A percentile compares a stretch with the other conserved stretches of the same genome.
These are phyloP conservation scores for Limanda limanda DNA, from an alignment of 2,113 vertebrate species.

Conservation along the genomic window DNA sequence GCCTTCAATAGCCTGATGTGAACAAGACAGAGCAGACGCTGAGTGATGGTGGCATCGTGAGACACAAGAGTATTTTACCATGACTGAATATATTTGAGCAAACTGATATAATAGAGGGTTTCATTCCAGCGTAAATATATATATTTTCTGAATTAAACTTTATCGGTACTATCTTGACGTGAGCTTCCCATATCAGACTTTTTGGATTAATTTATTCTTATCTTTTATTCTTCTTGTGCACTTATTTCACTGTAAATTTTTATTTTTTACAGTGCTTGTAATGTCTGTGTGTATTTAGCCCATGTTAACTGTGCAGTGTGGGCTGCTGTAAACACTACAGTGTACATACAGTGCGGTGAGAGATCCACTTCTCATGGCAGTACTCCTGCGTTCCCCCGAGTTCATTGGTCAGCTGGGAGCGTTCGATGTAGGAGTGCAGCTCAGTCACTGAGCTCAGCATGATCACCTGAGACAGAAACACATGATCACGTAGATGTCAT, in stretches of 20 bases:
- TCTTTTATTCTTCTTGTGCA: not conserved
- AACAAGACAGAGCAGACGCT: slow-evolving; percentile 4
- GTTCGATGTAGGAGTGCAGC: slow-evolving; percentile 94
- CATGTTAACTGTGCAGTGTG: not conserved
- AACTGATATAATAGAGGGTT: not conserved
- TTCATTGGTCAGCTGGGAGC: slow-evolving; percentile 93
- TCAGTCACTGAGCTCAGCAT: slow-evolving; percentile 98
- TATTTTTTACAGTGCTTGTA: not conserved
- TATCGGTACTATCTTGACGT: not conserved
- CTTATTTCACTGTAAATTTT: not conserved
- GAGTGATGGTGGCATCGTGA: not conserved
- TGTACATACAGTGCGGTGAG: slow-evolving; percentile 89
- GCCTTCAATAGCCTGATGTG: slow-evolving; percentile 91
- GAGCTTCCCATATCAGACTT: not conserved
- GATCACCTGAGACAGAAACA: slow-evolving; percentile 87
- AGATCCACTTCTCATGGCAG: slow-evolving; percentile 95
- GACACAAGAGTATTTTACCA: not conserved
- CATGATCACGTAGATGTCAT: not conserved
- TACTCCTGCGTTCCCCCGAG: slow-evolving; percentile 95
- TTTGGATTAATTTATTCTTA: not conserved
- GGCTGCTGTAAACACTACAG: not conserved
- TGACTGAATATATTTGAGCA: not conserved
- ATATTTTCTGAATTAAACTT: not conserved
- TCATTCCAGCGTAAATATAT: not conserved
- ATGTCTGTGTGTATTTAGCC: not conserved